Conservation (phyloP, 2,797 vertebrate genomes). For the Lacerta bilineata region DNA sequence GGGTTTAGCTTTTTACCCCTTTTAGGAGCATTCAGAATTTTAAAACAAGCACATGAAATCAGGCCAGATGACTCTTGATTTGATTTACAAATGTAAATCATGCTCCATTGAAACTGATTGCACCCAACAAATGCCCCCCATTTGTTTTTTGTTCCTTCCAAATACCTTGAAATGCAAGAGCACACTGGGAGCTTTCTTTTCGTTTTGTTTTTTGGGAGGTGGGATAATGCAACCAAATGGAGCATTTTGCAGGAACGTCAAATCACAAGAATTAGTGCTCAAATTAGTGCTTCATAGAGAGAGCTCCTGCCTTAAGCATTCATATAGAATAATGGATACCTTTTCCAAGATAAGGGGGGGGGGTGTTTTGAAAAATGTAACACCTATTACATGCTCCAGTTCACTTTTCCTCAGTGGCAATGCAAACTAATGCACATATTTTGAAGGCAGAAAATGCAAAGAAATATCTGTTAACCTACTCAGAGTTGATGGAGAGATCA, state of each 20-base stretch:
- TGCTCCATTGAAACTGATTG: constrained; percentile 32
- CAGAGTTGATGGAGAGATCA: constrained; percentile 24
- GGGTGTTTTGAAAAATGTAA: constrained; percentile 36
- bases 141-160: constrained; percentile 27
- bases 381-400: not conserved
- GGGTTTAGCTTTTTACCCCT: not conserved
- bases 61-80: constrained; percentile 45
- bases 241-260: constrained; percentile 48
- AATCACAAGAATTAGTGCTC: constrained; percentile 42
- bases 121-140: constrained; percentile 23
- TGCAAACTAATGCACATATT: not conserved
- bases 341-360: not conserved
- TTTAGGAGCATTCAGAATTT: constrained; percentile 21
- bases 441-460: constrained; percentile 33
- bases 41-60: constrained; percentile 41
- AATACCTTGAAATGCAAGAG: constrained; percentile 39
- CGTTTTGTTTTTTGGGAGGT: not conserved
- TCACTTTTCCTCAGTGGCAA: not conserved
- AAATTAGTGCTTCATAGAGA: constrained; percentile 36
- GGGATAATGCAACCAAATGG: constrained; percentile 39
- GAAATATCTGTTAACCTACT: constrained; percentile 22
- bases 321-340: not conserved
- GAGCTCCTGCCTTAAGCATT: not conserved
- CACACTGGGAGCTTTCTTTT: not conserved
- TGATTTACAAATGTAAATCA: constrained; percentile 39